Percentiles rank a stretch among this genome's conserved stretches.
phyloP scores from a whole-genome alignment of 1,140 invertebrate genomes.

The Leptinotarsa lineolata region DNA sequence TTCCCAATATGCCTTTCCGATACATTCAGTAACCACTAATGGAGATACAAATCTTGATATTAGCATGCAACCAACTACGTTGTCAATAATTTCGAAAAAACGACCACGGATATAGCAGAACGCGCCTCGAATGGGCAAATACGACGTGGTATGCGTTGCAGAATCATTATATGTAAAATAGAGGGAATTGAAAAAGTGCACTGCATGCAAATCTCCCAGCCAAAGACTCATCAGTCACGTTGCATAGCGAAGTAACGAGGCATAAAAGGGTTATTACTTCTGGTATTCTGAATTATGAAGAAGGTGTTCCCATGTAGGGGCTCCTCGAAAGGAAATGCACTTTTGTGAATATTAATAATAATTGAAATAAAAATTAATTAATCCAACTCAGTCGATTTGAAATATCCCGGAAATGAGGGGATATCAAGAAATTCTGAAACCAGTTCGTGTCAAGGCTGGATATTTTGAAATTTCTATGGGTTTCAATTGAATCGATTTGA shows the following conservation, averaged over 20 bases:
- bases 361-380: no score
- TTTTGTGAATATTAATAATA: no score
- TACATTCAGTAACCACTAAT: background rate
- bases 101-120: background rate
- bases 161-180: conserved; percentile 1
- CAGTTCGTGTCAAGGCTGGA: no score
- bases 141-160: background rate
- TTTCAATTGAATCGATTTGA: no score
- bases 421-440: no score
- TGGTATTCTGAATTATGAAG: no score
- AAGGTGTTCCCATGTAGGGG: no score
- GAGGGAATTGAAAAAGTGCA: background rate
- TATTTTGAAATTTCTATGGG: no score
- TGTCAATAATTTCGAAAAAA: background rate
- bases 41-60: conserved; percentile 3
- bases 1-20: background rate
- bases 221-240: background rate
- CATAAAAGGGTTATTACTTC: background rate
- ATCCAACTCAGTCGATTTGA: no score
- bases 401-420: no score
- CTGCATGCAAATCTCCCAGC: background rate
- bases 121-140: background rate
- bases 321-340: no score
- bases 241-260: background rate
- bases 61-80: background rate